Percentiles rank a stretch among this genome's conserved stretches.
These are phyloP conservation scores for Bombylius discolor DNA, from an alignment of 2,888 invertebrate genomes.

Conservation along the genomic window DNA sequence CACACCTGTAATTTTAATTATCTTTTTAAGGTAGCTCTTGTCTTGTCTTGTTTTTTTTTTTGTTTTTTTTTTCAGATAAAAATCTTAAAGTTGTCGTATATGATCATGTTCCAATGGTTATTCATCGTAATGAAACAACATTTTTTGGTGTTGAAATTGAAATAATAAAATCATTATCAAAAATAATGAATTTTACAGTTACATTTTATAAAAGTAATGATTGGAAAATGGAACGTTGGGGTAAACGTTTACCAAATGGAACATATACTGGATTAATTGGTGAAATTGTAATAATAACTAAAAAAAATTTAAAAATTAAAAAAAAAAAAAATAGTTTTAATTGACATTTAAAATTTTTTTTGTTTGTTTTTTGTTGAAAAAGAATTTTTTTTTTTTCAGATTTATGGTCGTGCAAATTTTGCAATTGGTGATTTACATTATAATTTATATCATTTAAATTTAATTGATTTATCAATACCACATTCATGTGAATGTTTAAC, in stretches of 20 bases:
- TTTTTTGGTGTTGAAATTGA: constrained; percentile 29
- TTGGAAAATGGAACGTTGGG: constrained; percentile 53
- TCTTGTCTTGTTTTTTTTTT: too few species aligned
- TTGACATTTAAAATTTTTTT: too few species aligned
- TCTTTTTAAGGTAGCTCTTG: background rate
- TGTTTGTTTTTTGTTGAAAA: too few species aligned
- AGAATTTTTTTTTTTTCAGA: too few species aligned
- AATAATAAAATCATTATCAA: constrained; percentile 44
- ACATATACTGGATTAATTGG: constrained; percentile 59
- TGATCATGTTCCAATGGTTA: constrained; percentile 31
- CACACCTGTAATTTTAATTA: background rate
- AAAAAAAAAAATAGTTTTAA: too few species aligned
- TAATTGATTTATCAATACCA: constrained; percentile 61
- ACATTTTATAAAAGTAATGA: constrained; percentile 52
- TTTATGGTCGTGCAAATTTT: constrained; percentile 44
- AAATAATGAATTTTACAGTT: constrained; percentile 58
- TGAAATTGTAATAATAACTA: constrained; percentile 42
- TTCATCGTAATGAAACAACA: constrained; percentile 7
- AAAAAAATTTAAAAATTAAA: too few species aligned
- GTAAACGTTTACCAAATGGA: constrained; percentile 47
- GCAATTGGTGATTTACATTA: constrained; percentile 68
- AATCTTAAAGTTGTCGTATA: constrained; percentile 21
- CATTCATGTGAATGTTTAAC: constrained; percentile 75
- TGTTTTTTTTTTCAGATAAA: constrained; percentile 1
- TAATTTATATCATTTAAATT: constrained; percentile 50